Evolutionary conservation across 2,113 vertebrate species (phyloP).

Genomic region (Nematolebias whitei): DNA sequence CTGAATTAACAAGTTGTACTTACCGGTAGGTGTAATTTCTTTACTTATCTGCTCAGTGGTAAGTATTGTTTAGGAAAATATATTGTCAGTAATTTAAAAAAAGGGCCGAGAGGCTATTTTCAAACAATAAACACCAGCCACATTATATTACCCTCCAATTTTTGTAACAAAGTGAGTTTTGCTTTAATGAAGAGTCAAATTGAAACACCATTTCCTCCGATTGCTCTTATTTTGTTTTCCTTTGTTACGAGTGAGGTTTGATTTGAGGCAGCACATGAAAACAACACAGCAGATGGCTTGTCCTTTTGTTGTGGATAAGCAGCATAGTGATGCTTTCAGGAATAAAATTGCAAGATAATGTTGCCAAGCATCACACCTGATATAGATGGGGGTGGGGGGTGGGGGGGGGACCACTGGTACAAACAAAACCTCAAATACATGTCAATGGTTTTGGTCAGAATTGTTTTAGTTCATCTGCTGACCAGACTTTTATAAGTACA

Average conservation of each 20-base stretch:
- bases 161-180: neutral
- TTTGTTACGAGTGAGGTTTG: neutral
- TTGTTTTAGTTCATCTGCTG: neutral
- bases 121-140: neutral
- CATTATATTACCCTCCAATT: neutral
- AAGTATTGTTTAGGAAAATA: neutral
- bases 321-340: conserved; percentile 7
- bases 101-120: neutral
- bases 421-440: conserved; percentile 26
- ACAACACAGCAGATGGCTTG: conserved; percentile 22
- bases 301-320: conserved; percentile 22
- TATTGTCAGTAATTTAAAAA: neutral
- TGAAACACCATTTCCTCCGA: neutral
- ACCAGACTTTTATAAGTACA: neutral
- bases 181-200: neutral
- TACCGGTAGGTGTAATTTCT: neutral
- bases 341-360: conserved; percentile 1
- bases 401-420: neutral
- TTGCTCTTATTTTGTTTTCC: conserved; percentile 5
- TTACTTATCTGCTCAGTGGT: neutral
- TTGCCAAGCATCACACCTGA: conserved; percentile 16
- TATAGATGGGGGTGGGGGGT: too few species aligned
- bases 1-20: neutral
- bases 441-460: conserved; percentile 1
- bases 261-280: conserved; percentile 25